Evolutionary conservation across 2,888 invertebrate species (phyloP).

Genomic region (Pterostichus niger): DNA sequence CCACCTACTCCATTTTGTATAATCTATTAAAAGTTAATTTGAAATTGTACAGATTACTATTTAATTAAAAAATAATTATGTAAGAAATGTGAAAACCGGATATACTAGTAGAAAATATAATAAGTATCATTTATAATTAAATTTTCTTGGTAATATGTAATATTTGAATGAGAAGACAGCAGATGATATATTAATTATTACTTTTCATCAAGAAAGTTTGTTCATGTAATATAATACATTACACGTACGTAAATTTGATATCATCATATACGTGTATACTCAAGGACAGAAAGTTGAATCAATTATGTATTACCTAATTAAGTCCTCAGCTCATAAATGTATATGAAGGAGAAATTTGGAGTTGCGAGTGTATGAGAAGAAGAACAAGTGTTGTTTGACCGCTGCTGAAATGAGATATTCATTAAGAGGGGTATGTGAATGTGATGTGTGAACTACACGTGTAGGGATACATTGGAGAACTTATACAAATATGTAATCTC

Average conservation of each 20-base stretch:
- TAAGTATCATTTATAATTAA: too few relatives aligned
- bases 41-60: too few relatives aligned
- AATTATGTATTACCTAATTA: constrained; percentile 32
- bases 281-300: constrained; percentile 13
- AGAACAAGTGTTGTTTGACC: constrained; percentile 9
- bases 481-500: constrained; percentile 7
- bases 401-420: neutral
- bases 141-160: neutral
- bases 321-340: neutral
- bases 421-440: neutral
- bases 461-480: neutral
- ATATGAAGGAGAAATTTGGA: constrained; percentile 2
- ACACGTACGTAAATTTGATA: neutral
- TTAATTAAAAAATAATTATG: too few relatives aligned
- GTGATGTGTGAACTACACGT: neutral
- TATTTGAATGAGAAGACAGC: neutral
- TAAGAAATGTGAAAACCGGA: too few relatives aligned
- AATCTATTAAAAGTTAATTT: neutral
- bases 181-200: constrained; percentile 3
- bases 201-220: constrained; percentile 17
- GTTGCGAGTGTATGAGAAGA: neutral
- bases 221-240: constrained; percentile 16
- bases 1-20: too few relatives aligned
- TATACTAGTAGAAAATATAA: too few relatives aligned
- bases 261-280: constrained; percentile 3